These are phyloP conservation scores for Aulostomus chinensis DNA, from an alignment of 2,797 vertebrate genomes.

Conservation along the genomic window DNA sequence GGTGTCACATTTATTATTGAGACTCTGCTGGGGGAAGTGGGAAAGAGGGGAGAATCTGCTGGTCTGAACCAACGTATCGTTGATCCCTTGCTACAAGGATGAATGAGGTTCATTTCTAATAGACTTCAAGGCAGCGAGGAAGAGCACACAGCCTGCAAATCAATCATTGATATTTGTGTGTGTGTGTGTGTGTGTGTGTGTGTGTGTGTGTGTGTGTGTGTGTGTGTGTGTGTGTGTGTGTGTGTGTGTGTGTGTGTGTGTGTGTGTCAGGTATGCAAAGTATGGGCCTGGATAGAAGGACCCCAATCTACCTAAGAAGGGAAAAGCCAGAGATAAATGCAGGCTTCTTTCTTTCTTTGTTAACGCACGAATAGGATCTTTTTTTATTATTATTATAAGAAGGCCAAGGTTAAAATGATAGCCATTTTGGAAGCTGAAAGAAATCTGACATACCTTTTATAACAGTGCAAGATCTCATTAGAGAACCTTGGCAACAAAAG, in stretches of 20 bases:
- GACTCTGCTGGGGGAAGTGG: constrained; percentile 37
- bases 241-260: constrained; percentile 3
- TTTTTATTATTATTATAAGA: no score
- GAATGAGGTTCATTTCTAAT: constrained; percentile 67
- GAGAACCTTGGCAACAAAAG: no score
- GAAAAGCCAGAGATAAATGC: no score
- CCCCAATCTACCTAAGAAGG: no score
- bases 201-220: constrained; percentile 8
- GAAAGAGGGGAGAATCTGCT: constrained; percentile 16
- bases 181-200: constrained; percentile 1
- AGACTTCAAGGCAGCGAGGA: constrained; percentile 39
- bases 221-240: constrained; percentile 10
- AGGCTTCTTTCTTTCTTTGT: no score
- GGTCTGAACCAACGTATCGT: constrained; percentile 25
- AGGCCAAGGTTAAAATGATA: no score
- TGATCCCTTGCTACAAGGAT: constrained; percentile 56
- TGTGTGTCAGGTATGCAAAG: constrained; percentile 1
- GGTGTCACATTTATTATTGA: constrained; percentile 70
- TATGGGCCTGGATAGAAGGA: no score
- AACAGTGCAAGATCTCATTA: no score
- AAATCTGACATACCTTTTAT: no score
- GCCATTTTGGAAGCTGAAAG: no score
- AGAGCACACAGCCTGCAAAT: constrained; percentile 41
- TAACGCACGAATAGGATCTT: no score
- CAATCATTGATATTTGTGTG: constrained; percentile 44